Evolutionary conservation across 1,140 invertebrate species (phyloP).

Genomic region (Trinorchestia longiramus): DNA sequence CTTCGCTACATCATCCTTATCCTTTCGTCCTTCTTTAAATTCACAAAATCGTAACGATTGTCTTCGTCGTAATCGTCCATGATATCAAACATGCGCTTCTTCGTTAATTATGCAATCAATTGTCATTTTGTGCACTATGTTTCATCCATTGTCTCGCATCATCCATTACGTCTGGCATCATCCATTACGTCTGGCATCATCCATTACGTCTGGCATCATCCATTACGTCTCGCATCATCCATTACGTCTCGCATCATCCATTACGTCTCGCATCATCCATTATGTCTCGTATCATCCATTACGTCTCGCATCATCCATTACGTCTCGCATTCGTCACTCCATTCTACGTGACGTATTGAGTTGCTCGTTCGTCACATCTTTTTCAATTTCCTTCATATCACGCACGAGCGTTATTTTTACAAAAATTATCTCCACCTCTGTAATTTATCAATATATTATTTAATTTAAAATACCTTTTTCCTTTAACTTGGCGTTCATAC

Average conservation of each 20-base stretch:
- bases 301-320: background rate
- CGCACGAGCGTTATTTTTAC: background rate
- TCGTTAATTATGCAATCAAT: background rate
- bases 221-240: background rate
- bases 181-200: background rate
- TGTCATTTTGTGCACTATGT: background rate
- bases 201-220: background rate
- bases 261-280: background rate
- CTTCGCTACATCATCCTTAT: background rate
- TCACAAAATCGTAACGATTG: background rate
- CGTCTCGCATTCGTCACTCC: background rate
- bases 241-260: background rate
- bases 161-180: background rate
- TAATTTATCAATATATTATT: background rate
- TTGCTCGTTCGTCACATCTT: background rate
- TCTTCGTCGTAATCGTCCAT: background rate
- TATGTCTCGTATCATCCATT: background rate
- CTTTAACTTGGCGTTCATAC: background rate
- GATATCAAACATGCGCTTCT: background rate
- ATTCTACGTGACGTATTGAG: background rate
- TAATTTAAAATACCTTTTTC: background rate
- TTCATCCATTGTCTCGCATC: background rate
- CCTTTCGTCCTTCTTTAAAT: background rate
- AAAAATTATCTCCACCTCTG: background rate
- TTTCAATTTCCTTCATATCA: background rate